Percentiles rank a stretch among this genome's conserved stretches.
phyloP scores from a whole-genome alignment of 2,888 invertebrate species.

The Tridacna gigas region DNA sequence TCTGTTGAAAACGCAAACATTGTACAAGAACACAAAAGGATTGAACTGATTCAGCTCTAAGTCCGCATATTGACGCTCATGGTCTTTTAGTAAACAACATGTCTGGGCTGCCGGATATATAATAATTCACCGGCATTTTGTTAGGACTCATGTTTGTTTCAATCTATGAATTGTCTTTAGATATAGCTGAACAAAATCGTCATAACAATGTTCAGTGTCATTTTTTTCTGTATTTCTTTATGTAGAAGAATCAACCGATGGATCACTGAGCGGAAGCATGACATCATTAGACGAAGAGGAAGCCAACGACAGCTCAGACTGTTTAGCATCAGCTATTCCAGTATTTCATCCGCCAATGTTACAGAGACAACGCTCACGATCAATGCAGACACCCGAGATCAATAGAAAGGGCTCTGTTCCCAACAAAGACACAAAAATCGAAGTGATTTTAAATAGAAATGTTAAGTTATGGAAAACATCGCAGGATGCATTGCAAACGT shows the following conservation, averaged over 20 bases:
- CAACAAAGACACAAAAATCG: slow-evolving; percentile 61
- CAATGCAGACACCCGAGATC: slow-evolving; percentile 26
- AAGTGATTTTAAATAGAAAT: slow-evolving; percentile 67
- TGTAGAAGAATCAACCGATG: slow-evolving; percentile 47
- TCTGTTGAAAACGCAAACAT: too few species aligned
- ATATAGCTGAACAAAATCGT: too few species aligned
- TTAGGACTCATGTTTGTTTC: too few species aligned
- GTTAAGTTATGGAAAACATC: slow-evolving; percentile 69
- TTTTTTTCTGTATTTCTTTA: not conserved
- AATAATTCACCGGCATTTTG: not conserved
- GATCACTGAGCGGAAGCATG: slow-evolving; percentile 48
- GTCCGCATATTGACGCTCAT: too few species aligned
- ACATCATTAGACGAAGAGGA: slow-evolving; percentile 51
- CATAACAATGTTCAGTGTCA: not conserved
- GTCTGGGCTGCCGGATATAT: not conserved
- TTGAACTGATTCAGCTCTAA: too few species aligned
- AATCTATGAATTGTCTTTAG: too few species aligned
- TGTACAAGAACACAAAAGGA: too few species aligned
- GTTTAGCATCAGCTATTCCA: slow-evolving; percentile 52
- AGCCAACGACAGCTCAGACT: slow-evolving; percentile 28
- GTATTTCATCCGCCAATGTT: slow-evolving; percentile 44
- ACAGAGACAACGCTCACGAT: slow-evolving; percentile 46
- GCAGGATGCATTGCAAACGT: slow-evolving; percentile 27
- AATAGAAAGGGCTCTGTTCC: slow-evolving; percentile 9
- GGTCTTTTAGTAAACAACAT: too few species aligned